Evolutionary conservation across 2,113 vertebrate genomes (phyloP), one percentile per base, ranked within the genome.

Genomic region (Malaclemys terrapin): DNA sequence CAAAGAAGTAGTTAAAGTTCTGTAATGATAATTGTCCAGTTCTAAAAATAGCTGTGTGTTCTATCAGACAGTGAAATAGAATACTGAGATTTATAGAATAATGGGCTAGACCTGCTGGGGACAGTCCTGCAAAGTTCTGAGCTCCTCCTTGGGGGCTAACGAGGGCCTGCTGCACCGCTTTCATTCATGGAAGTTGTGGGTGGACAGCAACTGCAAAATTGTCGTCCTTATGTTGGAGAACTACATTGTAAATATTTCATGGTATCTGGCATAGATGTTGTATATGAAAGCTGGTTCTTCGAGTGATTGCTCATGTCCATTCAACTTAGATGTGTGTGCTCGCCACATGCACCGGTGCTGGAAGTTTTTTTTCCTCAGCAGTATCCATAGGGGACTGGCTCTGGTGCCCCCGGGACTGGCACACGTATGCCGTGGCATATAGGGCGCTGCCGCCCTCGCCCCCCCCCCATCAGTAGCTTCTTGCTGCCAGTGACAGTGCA

Each of bases 31-130:
- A 95, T 95, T 95, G 54, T n/a, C 89, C 59, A 87, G 85, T 38
- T 45, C 93, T 97, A 97, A 97, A 97, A 96, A 97, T 94, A 97
- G 93, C 59, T 25, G 38, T 57, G 11, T 6, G 2, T 90, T 91
- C 89, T 81, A 52, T 50, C 85, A 80, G 90, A 87, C 57, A 82
- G 59, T 54, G 87, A 87, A 83, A 56, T 2, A 45, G 52, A 82
- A 29, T n/a, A 90, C 27, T 2, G 45, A 81, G 91, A 59, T 14
- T 47, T 78, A 17, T 0, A 9, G 75, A 35, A 79, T 10, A 2
- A 62, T 85, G 82, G 82, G 95, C 88, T 56, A 89, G 54, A 13
- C 78, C 76, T 85, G 17, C 56, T 4, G 72, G 38, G 86, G 5
- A 53, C 4, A 13, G 20, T 29, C 49, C 87, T 45, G 87, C 53